A percentile compares a stretch with the other conserved stretches of the same genome.
These are phyloP conservation scores for Collichthys lucidus DNA, from an alignment of 2,113 vertebrate species.

Conservation along the genomic window DNA sequence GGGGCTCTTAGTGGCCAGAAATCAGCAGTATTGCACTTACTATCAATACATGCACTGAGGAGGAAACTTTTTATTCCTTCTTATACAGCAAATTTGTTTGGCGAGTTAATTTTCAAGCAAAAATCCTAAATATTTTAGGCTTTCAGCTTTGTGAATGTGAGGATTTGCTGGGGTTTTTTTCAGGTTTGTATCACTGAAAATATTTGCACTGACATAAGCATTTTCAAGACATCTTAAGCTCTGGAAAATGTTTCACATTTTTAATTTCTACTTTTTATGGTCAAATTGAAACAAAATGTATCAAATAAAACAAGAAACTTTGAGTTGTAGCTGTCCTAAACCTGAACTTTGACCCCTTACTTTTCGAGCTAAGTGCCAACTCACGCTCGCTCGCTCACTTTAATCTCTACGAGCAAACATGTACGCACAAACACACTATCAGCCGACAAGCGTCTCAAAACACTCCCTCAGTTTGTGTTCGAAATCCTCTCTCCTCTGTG, in stretches of 20 bases:
- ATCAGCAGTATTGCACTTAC: conserved; percentile 23
- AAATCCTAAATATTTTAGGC: neutral
- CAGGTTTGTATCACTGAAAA: neutral
- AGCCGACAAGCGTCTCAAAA: conserved; percentile 5
- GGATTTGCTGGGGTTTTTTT: neutral
- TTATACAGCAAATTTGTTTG: neutral
- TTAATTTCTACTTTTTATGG: neutral
- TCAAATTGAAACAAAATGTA: neutral
- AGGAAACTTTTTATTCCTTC: neutral
- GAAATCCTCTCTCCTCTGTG: conserved; percentile 25
- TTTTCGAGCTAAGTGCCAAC: neutral
- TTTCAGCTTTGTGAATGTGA: neutral
- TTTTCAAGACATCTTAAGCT: neutral
- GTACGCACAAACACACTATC: neutral
- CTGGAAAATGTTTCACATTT: neutral
- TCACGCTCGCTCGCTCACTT: neutral
- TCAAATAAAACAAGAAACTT: neutral
- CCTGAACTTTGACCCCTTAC: conserved; percentile 24
- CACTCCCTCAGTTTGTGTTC: conserved; percentile 31
- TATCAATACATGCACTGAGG: neutral
- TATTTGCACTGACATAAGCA: neutral
- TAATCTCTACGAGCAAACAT: neutral
- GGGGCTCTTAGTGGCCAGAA: conserved; percentile 16
- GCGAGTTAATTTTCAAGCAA: neutral
- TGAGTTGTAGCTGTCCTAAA: neutral